Conservation (phyloP, 2,888 invertebrate species). For the Stenotaenia linearis region DNA sequence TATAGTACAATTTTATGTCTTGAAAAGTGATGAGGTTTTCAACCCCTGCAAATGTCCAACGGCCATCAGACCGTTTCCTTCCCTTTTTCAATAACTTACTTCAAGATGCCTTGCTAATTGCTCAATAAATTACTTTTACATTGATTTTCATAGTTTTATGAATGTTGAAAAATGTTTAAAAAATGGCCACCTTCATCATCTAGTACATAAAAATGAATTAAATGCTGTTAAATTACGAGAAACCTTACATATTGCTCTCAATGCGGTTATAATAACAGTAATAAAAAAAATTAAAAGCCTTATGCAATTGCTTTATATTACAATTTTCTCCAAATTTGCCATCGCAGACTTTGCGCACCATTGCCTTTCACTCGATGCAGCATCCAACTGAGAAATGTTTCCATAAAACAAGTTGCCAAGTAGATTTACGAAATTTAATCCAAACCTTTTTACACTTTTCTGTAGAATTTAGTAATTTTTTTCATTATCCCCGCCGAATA, state of each 20-base stretch:
- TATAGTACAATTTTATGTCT: neutral
- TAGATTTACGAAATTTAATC: neutral
- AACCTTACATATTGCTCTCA: neutral
- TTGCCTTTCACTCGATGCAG: neutral
- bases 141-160: neutral
- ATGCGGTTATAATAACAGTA: neutral
- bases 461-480: no score
- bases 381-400: conserved; percentile 1
- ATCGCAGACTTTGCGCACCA: neutral
- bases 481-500: no score
- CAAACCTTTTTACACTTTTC: neutral
- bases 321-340: neutral
- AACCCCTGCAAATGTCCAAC: neutral
- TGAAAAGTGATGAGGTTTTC: conserved; percentile 10
- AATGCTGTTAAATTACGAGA: neutral
- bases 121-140: neutral
- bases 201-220: neutral
- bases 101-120: neutral
- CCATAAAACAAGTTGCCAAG: neutral
- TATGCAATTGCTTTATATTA: neutral
- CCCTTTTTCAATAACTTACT: neutral
- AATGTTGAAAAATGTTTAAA: neutral
- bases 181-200: neutral
- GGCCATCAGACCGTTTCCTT: neutral
- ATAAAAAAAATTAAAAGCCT: neutral